Percentiles rank a stretch among this genome's conserved stretches.
Conservation (phyloP, 64 coral and sea anemone species). For the Pocillopora damicornis region DNA sequence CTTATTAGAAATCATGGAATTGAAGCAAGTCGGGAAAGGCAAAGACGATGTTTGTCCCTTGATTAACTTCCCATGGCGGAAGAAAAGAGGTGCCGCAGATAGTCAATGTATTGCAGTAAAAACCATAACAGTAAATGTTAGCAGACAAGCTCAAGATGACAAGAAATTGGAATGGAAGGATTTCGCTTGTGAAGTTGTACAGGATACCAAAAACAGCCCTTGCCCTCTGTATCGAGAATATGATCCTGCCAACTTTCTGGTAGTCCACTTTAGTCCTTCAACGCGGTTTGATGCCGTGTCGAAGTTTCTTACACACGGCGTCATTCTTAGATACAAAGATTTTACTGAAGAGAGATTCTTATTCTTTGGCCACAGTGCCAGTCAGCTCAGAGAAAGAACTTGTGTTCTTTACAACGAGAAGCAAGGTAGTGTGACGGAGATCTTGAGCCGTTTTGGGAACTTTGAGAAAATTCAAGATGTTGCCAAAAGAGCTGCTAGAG, state of each 20-base stretch:
- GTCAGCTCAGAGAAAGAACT: constrained; percentile 63
- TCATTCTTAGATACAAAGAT: constrained; percentile 30
- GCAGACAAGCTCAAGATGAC: constrained; percentile 14
- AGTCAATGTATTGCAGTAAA: constrained; percentile 34
- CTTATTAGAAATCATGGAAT: neutral
- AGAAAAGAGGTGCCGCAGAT: no score
- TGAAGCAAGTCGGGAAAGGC: neutral
- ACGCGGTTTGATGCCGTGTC: constrained; percentile 40
- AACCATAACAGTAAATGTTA: constrained; percentile 41
- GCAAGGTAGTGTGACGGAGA: constrained; percentile 42
- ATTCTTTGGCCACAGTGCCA: constrained; percentile 83
- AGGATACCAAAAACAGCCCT: constrained; percentile 9
- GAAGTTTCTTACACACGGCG: constrained; percentile 46
- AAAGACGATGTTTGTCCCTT: neutral
- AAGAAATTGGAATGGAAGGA: constrained; percentile 45
- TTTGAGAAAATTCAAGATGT: constrained; percentile 65
- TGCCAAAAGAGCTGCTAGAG: constrained; percentile 77
- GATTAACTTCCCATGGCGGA: constrained; percentile 13
- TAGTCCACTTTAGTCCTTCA: constrained; percentile 31
- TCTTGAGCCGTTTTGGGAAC: constrained; percentile 56
- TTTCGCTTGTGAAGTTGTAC: constrained; percentile 48
- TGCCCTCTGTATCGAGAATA: constrained; percentile 62
- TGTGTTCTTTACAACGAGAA: constrained; percentile 77
- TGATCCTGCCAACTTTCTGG: constrained; percentile 53
- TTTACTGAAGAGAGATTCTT: constrained; percentile 31